Evolutionary conservation across 2,888 invertebrate species (phyloP).

Genomic region (Dione juno): DNA sequence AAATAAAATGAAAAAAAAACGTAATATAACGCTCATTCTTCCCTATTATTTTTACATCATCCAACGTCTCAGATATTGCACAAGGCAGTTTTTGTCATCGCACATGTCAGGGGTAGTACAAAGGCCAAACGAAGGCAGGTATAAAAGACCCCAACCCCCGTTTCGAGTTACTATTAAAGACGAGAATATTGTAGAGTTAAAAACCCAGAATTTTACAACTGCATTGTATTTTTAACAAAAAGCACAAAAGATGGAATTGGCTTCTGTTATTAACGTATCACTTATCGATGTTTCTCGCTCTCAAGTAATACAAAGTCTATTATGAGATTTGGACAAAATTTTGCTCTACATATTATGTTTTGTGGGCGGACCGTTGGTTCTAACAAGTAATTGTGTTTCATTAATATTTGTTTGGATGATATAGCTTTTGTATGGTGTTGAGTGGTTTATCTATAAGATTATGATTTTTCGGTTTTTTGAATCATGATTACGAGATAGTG

Average conservation of each 20-base stretch:
- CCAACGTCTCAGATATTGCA: constrained; percentile 73
- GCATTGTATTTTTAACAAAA: constrained; percentile 74
- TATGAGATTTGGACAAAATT: constrained; percentile 64
- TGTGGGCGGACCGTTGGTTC: constrained; percentile 68
- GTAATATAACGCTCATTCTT: constrained; percentile 63
- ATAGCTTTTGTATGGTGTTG: background rate
- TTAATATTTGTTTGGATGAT: background rate
- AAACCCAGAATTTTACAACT: constrained; percentile 83
- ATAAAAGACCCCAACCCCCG: constrained; percentile 74
- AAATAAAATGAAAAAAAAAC: constrained; percentile 51
- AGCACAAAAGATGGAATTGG: constrained; percentile 78
- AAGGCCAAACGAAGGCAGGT: constrained; percentile 75
- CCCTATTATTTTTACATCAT: constrained; percentile 75
- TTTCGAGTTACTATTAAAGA: constrained; percentile 81
- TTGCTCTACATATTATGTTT: constrained; percentile 73
- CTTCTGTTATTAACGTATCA: constrained; percentile 82
- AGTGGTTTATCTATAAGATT: background rate
- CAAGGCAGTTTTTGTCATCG: constrained; percentile 77
- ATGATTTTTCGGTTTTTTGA: background rate
- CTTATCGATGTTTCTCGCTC: constrained; percentile 78
- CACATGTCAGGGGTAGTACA: constrained; percentile 78
- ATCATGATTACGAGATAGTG: background rate
- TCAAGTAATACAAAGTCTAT: constrained; percentile 74
- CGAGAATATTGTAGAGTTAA: constrained; percentile 81
- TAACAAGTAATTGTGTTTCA: background rate